Conservation (phyloP, 2,797 vertebrate genomes). For the Nannoperca australis region DNA sequence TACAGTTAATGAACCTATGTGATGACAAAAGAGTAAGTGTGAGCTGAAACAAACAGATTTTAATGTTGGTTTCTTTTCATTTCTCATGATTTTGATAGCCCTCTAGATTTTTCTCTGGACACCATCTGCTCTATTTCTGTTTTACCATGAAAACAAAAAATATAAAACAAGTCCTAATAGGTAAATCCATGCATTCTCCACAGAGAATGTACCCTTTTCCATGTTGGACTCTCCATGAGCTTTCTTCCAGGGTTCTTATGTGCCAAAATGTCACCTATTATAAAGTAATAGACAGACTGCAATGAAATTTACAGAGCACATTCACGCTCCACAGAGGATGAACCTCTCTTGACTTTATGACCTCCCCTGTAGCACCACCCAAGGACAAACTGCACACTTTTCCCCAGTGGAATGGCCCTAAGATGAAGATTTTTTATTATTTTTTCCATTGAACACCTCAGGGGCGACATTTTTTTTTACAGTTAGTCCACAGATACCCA, state of each 20-base stretch:
- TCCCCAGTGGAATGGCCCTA: too few relatives aligned
- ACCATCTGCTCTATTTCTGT: neutral
- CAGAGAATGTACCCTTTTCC: too few relatives aligned
- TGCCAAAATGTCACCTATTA: too few relatives aligned
- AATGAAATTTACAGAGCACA: too few relatives aligned
- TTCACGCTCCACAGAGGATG: too few relatives aligned
- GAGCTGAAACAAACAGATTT: neutral
- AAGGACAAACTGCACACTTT: neutral
- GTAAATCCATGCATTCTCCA: neutral
- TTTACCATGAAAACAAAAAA: neutral
- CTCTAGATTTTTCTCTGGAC: neutral
- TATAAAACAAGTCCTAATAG: neutral
- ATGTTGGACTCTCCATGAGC: too few relatives aligned
- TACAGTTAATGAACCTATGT: neutral
- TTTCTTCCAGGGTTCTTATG: too few relatives aligned
- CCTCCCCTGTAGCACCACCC: too few relatives aligned
- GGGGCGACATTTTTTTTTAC: neutral
- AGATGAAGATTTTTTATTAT: neutral
- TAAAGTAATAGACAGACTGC: too few relatives aligned
- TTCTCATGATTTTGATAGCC: neutral
- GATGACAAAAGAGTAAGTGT: neutral
- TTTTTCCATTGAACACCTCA: too few relatives aligned
- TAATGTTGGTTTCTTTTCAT: too few relatives aligned
- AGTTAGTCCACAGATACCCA: neutral
- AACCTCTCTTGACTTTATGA: too few relatives aligned